Evolutionary conservation across 2,113 vertebrate species (phyloP), one percentile per base, ranked within the genome.

Genomic region (Heterocephalus glaber): DNA sequence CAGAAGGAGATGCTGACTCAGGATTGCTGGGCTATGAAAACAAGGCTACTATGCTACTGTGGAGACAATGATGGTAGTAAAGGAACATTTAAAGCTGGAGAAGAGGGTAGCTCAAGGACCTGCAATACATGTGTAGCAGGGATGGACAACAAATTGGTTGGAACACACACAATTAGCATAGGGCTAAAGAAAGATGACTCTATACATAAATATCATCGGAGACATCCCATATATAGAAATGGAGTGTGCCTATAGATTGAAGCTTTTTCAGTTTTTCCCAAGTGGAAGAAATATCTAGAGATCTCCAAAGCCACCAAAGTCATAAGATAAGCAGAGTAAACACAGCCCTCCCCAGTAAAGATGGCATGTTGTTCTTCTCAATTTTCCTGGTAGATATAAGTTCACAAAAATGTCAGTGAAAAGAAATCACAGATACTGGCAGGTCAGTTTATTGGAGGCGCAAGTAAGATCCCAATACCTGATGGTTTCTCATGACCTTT

Each of bases 281-380:
- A 54, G 16, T 30, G 41, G 47, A 90, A 88, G n/a, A 95, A 83
- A 49, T 44, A 92, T 41, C 83, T 92, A 87, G 54, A 91, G 12
- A 44, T 85, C 22, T 47, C 38, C 33, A 56, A 90, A 94, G 16
- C n/a, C 66, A 70, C 24, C 14, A 0, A 35, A 66, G 38, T 63
- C 56, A 76, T 16, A 44, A 8, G 30, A 72, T 68, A 68, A 79
- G 44, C 35, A 81, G 8, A 5, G 5, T 63, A 49, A 79, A 66
- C 38, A 79, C 5, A 54, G 5, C 47, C 35, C 82, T 13, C 14
- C 16, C 11, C 61, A 58, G 7, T 81, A 82, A 88, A 92, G 54
- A 77, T 44, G 3, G 5, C 24, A 33, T 11, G 17, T 52, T 7
- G 2, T 38, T 61, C 24, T 38, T 61, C 24, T 89, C 92, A 4